Evolutionary conservation across 2,113 vertebrate species (phyloP), one percentile per base, ranked within the genome.

Genomic region (Phrynocephalus versicolor): DNA sequence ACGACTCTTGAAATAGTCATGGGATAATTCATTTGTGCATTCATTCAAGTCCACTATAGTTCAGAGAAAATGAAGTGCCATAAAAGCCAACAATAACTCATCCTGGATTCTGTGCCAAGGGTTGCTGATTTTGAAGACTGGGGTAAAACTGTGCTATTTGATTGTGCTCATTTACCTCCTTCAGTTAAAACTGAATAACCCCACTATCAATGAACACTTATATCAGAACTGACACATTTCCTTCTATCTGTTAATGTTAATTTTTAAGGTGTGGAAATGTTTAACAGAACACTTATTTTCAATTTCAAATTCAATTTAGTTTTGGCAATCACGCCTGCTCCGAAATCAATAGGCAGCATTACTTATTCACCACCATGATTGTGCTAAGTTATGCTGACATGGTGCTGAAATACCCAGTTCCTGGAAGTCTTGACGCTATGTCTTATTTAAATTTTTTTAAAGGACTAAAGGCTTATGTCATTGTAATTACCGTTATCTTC

Each of bases 381-480:
- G 51, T 74, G 70, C 55, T 93, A 88, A 84, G 82, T 85, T 89
- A 91, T 89, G 85, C 88, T 89, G 91, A 83, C 79, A 81, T 89
- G 35, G 25, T 69, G 65, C 65, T 87, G 67, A 92, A 83, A 85
- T 82, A 87, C 79, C 65, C 39, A 60, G 82, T 82, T 88, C 85
- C 88, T 86, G 30, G 78, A 91, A 84, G 84, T 85, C 87, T 86
- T 81, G 67, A 14, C 91, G 82, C 91, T 87, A 89, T 89, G 87
- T 77, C 88, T 92, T 89, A 91, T 91, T 62, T 83, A 92, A 88
- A 30, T 21, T 51, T 87, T 80, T 89, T 89, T 87, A 88, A 84
- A 41, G 25, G 85, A 55, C 76, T 71, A 85, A 85, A 65, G 89
- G 93, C 78, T 81, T 73, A 89, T 83, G 90, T n/a, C 77, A 92